Conservation (phyloP, 2,113 vertebrate genomes). For the Solea solea region DNA sequence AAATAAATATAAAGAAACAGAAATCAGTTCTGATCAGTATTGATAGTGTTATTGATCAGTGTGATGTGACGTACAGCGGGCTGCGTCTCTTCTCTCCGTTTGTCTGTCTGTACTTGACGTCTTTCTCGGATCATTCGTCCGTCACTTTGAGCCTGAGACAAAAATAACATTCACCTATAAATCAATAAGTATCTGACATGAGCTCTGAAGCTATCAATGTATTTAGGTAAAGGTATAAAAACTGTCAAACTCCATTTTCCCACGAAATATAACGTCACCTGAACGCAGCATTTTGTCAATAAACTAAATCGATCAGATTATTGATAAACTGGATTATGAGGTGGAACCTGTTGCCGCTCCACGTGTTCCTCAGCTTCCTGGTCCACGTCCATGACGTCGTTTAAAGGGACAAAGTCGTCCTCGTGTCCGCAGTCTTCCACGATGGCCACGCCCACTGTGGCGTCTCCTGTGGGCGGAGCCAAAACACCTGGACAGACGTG, state of each 20-base stretch:
- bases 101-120: slow-evolving; percentile 23
- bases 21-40: neutral
- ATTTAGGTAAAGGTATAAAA: too few species aligned
- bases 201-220: too few species aligned
- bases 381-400: slow-evolving; percentile 46
- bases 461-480: neutral
- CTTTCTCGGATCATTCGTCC: slow-evolving; percentile 68
- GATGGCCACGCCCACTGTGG: neutral
- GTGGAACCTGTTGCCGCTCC: slow-evolving; percentile 78
- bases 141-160: slow-evolving; percentile 62
- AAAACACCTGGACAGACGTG: neutral
- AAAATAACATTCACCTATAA: neutral
- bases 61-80: slow-evolving; percentile 6
- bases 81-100: slow-evolving; percentile 13
- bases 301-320: neutral
- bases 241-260: too few species aligned
- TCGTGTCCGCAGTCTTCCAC: slow-evolving; percentile 5
- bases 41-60: neutral
- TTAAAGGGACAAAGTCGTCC: slow-evolving; percentile 30
- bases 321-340: neutral
- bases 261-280: too few species aligned
- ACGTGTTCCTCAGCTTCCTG: slow-evolving; percentile 46
- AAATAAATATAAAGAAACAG: too few species aligned
- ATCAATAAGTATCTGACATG: neutral
- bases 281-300: neutral